These are phyloP conservation scores for Tyto alba DNA, from an alignment of 2,113 vertebrate species.

Conservation along the genomic window DNA sequence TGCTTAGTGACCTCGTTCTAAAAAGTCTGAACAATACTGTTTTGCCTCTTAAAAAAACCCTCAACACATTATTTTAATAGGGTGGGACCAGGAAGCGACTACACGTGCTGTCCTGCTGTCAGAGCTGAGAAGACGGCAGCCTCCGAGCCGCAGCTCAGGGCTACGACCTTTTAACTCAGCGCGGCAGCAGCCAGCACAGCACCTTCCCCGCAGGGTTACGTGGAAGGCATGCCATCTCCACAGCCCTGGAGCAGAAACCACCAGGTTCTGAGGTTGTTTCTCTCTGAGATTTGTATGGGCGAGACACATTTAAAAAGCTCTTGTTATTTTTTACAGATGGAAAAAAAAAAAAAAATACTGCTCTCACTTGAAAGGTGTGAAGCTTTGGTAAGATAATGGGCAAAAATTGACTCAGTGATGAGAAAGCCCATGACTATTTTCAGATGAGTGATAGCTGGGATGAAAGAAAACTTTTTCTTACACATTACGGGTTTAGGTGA, in stretches of 20 bases:
- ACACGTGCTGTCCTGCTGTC: neutral
- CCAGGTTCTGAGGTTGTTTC: neutral
- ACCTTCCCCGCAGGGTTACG: neutral
- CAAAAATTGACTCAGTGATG: neutral
- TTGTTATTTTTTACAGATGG: neutral
- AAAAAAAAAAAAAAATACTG: neutral
- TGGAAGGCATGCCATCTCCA: neutral
- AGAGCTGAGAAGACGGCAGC: neutral
- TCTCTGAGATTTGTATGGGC: neutral
- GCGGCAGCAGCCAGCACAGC: neutral
- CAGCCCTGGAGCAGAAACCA: neutral
- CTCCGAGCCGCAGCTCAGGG: neutral
- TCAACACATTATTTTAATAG: neutral
- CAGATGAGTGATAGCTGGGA: neutral
- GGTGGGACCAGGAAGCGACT: neutral
- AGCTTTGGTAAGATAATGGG: neutral
- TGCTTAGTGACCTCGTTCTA: neutral
- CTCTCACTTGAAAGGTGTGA: neutral
- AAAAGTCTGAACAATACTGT: neutral
- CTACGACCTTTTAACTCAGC: neutral
- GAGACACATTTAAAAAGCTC: neutral
- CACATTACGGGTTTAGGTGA: neutral
- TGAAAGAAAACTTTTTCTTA: neutral
- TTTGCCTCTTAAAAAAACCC: neutral
- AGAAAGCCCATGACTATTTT: neutral